These are phyloP conservation scores for Crepidodera aurea DNA, from an alignment of 2,888 invertebrate species.

Conservation along the genomic window DNA sequence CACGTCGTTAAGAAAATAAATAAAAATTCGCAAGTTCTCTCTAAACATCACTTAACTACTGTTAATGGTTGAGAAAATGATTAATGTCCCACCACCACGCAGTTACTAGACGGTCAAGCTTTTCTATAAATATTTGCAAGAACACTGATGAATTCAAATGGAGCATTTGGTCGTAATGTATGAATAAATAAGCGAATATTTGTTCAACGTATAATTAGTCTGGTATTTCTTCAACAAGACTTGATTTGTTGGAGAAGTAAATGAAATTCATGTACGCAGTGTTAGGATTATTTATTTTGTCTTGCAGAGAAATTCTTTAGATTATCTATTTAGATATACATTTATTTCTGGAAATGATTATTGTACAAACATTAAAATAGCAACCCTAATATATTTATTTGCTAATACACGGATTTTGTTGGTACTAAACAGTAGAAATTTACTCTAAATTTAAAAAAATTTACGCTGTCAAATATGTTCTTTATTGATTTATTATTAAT, in stretches of 20 bases:
- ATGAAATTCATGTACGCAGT: slow-evolving; percentile 16
- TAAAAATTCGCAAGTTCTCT: too few species aligned
- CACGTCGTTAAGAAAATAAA: too few species aligned
- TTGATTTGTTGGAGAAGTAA: slow-evolving; percentile 24
- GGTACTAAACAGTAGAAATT: too few species aligned
- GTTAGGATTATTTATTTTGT: slow-evolving; percentile 8
- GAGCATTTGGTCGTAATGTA: slow-evolving; percentile 15
- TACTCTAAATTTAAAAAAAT: too few species aligned
- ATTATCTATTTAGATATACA: too few species aligned
- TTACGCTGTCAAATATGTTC: too few species aligned
- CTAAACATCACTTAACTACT: too few species aligned
- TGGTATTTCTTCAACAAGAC: slow-evolving; percentile 30
- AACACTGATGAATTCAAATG: slow-evolving; percentile 20
- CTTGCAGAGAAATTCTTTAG: background rate
- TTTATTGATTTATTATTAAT: too few species aligned
- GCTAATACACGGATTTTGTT: too few species aligned
- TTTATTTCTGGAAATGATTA: too few species aligned
- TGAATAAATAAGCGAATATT: slow-evolving; percentile 25
- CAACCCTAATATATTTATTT: too few species aligned
- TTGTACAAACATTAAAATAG: too few species aligned
- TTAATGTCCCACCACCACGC: background rate
- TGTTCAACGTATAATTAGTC: slow-evolving; percentile 31
- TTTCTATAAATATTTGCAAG: background rate
- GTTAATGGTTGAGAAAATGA: background rate
- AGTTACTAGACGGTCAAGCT: background rate